Conservation (phyloP, 2,113 vertebrate genomes). For the Saguinus imperator region DNA sequence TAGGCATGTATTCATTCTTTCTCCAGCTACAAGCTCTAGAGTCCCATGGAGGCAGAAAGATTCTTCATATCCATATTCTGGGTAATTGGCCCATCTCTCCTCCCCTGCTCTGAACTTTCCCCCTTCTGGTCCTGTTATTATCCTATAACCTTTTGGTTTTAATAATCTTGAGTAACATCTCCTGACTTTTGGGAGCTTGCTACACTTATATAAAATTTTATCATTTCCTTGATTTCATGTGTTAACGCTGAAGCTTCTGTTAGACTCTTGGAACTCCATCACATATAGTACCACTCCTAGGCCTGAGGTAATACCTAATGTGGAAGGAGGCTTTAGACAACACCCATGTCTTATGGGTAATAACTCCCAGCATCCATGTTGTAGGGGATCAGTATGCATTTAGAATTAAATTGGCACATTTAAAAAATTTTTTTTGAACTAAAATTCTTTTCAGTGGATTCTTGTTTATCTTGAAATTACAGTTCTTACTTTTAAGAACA, state of each 20-base stretch:
- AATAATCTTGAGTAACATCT: neutral
- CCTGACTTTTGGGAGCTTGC: neutral
- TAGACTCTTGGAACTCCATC: neutral
- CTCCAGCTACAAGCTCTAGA: neutral
- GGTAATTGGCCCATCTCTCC: neutral
- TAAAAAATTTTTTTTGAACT: neutral
- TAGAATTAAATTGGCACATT: neutral
- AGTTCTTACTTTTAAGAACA: conserved; percentile 23
- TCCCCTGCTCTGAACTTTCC: neutral
- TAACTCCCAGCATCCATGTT: neutral
- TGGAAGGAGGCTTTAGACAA: neutral
- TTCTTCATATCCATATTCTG: neutral
- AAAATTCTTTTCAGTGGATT: neutral
- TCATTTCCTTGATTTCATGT: neutral
- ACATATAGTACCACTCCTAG: neutral
- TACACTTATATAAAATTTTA: neutral
- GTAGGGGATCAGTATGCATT: neutral
- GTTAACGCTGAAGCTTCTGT: neutral
- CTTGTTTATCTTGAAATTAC: conserved; percentile 24
- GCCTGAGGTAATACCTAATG: neutral
- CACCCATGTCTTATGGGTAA: neutral
- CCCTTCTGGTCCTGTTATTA: neutral
- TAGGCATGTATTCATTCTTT: neutral
- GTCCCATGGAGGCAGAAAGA: neutral
- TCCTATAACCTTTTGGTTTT: neutral